Conservation (phyloP, 35 echinoderm and acorn worm genomes). For the Diadema setosum region DNA sequence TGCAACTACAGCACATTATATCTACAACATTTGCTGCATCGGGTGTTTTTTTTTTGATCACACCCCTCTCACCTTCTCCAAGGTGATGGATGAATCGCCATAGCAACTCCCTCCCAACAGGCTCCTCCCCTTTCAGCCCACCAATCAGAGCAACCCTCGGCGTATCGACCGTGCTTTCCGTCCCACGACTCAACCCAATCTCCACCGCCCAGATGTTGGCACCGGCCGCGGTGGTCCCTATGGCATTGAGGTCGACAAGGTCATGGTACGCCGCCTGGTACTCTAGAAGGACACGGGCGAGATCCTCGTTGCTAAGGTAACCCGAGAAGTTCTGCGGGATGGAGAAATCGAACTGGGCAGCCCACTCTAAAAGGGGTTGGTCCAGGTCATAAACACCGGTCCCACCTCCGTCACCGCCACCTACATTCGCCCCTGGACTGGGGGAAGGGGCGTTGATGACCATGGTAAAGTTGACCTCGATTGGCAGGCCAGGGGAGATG, state of each 20-base stretch:
- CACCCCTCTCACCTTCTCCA: constrained; percentile 72
- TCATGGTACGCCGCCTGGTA: background rate
- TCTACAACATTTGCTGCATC: too few relatives aligned
- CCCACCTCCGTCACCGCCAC: background rate
- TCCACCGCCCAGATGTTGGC: constrained; percentile 18
- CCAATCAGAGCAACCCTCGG: constrained; percentile 86
- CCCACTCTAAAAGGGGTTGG: constrained; percentile 35
- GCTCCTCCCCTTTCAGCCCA: constrained; percentile 71
- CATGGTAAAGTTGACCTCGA: constrained; percentile 77
- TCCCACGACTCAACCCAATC: background rate
- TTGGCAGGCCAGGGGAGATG: constrained; percentile 18
- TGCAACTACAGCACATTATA: too few relatives aligned
- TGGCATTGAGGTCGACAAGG: background rate
- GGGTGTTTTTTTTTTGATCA: too few relatives aligned
- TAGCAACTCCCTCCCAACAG: constrained; percentile 75
- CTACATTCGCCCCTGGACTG: background rate
- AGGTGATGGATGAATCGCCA: constrained; percentile 83
- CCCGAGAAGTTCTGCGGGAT: constrained; percentile 50
- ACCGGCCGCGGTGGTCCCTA: background rate
- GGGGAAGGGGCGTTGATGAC: background rate
- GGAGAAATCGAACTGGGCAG: constrained; percentile 14
- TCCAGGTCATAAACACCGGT: background rate
- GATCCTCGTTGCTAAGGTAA: constrained; percentile 41
- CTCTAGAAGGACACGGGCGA: background rate
- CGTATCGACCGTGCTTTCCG: background rate